These are phyloP conservation scores for Carapus acus DNA, from an alignment of 2,797 vertebrate genomes.

Conservation along the genomic window DNA sequence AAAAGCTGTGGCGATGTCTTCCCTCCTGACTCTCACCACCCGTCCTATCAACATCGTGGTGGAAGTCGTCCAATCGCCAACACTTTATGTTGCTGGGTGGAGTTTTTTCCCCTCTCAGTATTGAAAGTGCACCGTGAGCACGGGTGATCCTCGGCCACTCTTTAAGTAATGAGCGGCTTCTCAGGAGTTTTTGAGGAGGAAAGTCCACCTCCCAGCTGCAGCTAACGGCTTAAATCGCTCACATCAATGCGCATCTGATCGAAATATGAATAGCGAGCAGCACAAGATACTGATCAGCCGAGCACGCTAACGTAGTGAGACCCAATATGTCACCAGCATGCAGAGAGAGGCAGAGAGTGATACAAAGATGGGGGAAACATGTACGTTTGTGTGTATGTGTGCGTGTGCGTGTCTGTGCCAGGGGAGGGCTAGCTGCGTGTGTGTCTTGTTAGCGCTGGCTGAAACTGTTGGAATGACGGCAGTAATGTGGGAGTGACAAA, in stretches of 20 bases:
- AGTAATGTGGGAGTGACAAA: slow-evolving; percentile 56
- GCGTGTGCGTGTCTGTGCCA: no score
- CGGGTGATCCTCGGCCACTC: neutral
- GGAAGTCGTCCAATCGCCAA: no score
- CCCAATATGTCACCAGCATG: slow-evolving; percentile 57
- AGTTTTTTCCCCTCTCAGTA: no score
- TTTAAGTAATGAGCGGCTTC: neutral
- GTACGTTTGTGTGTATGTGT: slow-evolving; percentile 21
- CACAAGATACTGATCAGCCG: slow-evolving; percentile 57
- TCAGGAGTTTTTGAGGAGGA: slow-evolving; percentile 18
- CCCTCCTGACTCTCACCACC: no score
- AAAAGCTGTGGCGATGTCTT: no score
- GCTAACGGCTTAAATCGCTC: slow-evolving; percentile 33
- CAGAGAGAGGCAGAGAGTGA: slow-evolving; percentile 28
- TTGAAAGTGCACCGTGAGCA: neutral
- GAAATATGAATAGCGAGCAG: slow-evolving; percentile 62
- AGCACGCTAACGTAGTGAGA: slow-evolving; percentile 59
- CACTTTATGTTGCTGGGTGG: no score
- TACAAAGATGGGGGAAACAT: neutral
- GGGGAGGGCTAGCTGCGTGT: slow-evolving; percentile 10
- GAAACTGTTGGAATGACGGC: slow-evolving; percentile 49
- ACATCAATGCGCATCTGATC: slow-evolving; percentile 45
- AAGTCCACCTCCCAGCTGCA: slow-evolving; percentile 17
- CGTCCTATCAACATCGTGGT: no score
- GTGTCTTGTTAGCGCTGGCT: slow-evolving; percentile 49